Conservation (phyloP, 1,140 invertebrate genomes). For the Heterodera carotae region DNA sequence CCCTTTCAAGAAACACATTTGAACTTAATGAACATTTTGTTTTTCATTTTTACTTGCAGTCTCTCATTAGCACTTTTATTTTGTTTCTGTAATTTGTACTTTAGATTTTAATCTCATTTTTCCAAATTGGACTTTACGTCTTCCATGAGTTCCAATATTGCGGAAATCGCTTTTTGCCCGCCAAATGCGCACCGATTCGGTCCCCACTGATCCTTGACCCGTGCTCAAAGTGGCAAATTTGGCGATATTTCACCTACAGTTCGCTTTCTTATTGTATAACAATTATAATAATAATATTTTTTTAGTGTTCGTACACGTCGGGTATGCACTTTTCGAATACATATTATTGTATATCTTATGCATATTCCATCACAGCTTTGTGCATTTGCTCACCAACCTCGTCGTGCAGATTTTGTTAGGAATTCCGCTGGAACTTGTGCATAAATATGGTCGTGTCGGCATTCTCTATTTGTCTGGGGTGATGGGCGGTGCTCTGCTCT, state of each 20-base stretch:
- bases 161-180: slow-evolving; percentile 23
- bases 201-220: slow-evolving; percentile 61
- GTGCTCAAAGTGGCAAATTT: slow-evolving; percentile 76
- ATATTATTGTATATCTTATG: background rate
- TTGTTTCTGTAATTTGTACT: slow-evolving; percentile 9
- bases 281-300: background rate
- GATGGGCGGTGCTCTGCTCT: slow-evolving; percentile 47
- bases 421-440: slow-evolving; percentile 89
- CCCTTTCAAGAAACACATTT: too few species aligned
- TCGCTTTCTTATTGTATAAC: background rate
- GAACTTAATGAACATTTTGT: too few species aligned
- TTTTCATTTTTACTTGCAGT: too few species aligned
- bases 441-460: slow-evolving; percentile 69
- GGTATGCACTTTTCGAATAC: slow-evolving; percentile 18
- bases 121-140: slow-evolving; percentile 50
- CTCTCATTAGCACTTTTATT: too few species aligned
- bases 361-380: slow-evolving; percentile 27
- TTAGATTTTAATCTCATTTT: slow-evolving; percentile 47
- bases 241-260: slow-evolving; percentile 87
- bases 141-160: slow-evolving; percentile 49
- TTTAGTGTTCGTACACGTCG: slow-evolving; percentile 29
- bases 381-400: slow-evolving; percentile 85
- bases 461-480: slow-evolving; percentile 53
- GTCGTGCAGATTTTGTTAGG: slow-evolving; percentile 88
- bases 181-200: slow-evolving; percentile 41